These are phyloP conservation scores for Opisthocomus hoazin DNA, from an alignment of 2,113 vertebrate genomes.

Conservation along the genomic window DNA sequence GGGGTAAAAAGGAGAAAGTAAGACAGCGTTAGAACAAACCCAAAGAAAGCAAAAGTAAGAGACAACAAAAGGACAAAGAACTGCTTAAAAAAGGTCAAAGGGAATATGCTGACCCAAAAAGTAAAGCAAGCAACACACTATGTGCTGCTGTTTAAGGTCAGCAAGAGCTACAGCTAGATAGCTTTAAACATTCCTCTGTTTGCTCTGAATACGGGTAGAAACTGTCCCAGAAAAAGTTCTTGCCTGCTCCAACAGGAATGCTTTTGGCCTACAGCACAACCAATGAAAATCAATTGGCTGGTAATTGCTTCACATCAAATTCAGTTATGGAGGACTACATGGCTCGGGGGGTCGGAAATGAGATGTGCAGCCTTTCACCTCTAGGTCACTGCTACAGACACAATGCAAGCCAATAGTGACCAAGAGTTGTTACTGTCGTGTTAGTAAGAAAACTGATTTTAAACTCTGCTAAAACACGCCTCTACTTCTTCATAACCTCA, in stretches of 20 bases:
- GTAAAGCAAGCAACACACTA: not conserved
- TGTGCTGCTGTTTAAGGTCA: not conserved
- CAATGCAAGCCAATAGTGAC: constrained; percentile 45
- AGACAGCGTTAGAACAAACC: not conserved
- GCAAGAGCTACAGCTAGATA: not conserved
- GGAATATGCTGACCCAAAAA: not conserved
- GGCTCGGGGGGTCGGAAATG: constrained; percentile 31
- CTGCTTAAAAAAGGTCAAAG: not conserved
- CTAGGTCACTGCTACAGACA: constrained; percentile 44
- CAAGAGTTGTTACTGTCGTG: constrained; percentile 25
- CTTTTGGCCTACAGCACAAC: constrained; percentile 54
- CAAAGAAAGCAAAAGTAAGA: not conserved
- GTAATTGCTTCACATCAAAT: constrained; percentile 63
- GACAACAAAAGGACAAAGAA: not conserved
- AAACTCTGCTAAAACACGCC: constrained; percentile 8
- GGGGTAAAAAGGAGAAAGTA: not conserved
- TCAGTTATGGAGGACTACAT: constrained; percentile 42
- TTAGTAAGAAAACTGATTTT: constrained; percentile 19
- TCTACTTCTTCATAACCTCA: constrained; percentile 7
- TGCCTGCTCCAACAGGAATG: constrained; percentile 14
- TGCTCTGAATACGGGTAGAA: not conserved
- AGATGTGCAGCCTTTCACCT: constrained; percentile 55
- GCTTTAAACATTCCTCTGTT: not conserved
- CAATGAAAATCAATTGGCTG: constrained; percentile 62
- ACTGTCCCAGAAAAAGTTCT: not conserved